A percentile compares a stretch with the other conserved stretches of the same genome.
These are phyloP conservation scores for Brachypalpus laphriformis DNA, from an alignment of 2,888 invertebrate genomes.

Conservation along the genomic window DNA sequence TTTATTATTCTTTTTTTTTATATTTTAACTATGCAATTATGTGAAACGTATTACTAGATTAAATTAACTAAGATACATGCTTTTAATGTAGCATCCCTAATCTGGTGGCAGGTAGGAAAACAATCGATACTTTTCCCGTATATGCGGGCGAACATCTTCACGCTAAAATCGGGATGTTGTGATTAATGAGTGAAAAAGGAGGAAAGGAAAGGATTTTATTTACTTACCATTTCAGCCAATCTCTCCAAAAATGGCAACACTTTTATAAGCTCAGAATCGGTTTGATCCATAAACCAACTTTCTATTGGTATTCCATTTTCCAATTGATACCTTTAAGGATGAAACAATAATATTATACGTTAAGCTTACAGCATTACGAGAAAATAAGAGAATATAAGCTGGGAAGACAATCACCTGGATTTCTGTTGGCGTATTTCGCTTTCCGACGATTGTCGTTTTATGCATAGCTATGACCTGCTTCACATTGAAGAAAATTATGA, in stretches of 20 bases:
- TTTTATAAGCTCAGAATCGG: conserved; percentile 94
- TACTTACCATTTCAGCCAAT: conserved; percentile 89
- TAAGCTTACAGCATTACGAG: background rate
- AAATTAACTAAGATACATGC: conserved; percentile 55
- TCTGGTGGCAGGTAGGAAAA: conserved; percentile 95
- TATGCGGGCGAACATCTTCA: conserved; percentile 96
- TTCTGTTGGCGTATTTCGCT: too few species aligned
- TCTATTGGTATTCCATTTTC: conserved; percentile 99
- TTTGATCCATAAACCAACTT: conserved; percentile 97
- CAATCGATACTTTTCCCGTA: conserved; percentile 94
- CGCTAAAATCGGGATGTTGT: conserved; percentile 84
- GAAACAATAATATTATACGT: conserved; percentile 35
- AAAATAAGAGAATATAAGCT: too few species aligned
- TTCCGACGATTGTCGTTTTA: too few species aligned
- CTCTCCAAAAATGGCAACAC: conserved; percentile 95
- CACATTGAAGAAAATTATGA: too few species aligned
- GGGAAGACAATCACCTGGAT: too few species aligned
- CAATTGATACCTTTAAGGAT: conserved; percentile 85
- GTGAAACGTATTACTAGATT: conserved; percentile 65
- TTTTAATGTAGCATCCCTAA: conserved; percentile 82
- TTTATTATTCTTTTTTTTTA: conserved; percentile 8
- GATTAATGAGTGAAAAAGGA: background rate
- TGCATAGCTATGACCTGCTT: too few species aligned
- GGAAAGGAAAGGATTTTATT: background rate
- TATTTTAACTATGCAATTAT: conserved; percentile 59